Evolutionary conservation across 2,113 vertebrate species (phyloP).

Genomic region (Benitochromis conjunctus): DNA sequence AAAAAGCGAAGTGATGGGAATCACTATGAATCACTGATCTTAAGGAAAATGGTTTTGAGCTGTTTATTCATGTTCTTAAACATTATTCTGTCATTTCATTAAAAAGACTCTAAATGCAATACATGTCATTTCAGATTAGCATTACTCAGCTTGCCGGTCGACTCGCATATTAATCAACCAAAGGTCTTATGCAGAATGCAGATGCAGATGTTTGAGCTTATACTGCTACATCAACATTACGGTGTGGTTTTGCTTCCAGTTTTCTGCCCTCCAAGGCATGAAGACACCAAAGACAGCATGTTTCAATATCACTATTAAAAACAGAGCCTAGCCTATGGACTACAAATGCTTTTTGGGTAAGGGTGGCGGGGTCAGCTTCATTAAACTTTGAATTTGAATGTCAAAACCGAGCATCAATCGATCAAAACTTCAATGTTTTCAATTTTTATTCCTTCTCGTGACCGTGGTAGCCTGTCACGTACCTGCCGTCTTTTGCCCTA

Average conservation of each 20-base stretch:
- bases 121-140: background rate
- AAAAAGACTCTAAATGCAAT: background rate
- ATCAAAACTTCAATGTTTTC: background rate
- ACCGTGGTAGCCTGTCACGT: constrained; percentile 26
- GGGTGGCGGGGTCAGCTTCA: background rate
- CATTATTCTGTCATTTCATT: background rate
- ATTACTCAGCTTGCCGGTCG: background rate
- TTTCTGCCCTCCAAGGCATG: background rate
- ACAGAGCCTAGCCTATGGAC: background rate
- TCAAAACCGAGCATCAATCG: background rate
- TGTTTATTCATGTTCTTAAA: background rate
- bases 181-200: background rate
- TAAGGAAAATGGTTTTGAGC: background rate
- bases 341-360: background rate
- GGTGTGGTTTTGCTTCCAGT: background rate
- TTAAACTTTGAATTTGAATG: constrained; percentile 1
- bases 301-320: background rate
- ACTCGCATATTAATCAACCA: background rate
- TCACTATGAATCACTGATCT: background rate
- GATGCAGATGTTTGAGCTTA: no score
- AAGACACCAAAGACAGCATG: background rate
- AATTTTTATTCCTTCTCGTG: background rate
- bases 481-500: constrained; percentile 5
- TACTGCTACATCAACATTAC: background rate
- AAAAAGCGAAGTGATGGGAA: background rate